phyloP scores from a whole-genome alignment of 2,113 vertebrate genomes.

The human (Homo sapiens) region DNA sequence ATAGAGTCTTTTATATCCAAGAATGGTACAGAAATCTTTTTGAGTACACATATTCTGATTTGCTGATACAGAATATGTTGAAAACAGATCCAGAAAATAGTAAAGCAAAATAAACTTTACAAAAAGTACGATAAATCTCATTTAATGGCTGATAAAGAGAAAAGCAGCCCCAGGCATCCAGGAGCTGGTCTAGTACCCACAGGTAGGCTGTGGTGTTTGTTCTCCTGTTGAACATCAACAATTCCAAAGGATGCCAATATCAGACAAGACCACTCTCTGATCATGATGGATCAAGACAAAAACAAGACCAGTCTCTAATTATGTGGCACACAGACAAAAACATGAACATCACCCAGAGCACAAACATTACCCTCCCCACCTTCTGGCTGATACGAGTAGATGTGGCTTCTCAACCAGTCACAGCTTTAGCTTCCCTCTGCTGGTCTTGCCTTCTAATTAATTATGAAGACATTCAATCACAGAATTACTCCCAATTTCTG shows the following conservation, averaged over 20 bases:
- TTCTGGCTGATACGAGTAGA: neutral
- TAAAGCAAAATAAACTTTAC: constrained; percentile 22
- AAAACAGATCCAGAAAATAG: neutral
- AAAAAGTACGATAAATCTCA: neutral
- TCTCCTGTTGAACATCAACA: neutral
- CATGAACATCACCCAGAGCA: neutral
- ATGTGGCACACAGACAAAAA: neutral
- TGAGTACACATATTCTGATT: neutral
- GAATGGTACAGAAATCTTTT: neutral
- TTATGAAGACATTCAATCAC: neutral
- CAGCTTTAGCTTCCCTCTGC: neutral
- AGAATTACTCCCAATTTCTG: neutral
- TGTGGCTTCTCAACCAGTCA: neutral
- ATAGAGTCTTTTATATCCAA: neutral
- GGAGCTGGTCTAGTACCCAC: neutral
- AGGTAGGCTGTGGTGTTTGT: neutral
- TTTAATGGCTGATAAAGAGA: neutral
- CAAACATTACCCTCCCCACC: neutral
- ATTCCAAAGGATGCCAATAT: neutral
- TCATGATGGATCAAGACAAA: neutral
- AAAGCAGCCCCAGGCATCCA: neutral
- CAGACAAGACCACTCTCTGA: neutral
- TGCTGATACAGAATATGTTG: neutral
- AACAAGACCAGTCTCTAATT: neutral
- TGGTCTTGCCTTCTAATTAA: neutral